phyloP scores from a whole-genome alignment of 2,797 vertebrate species.

The Melanotaenia maccullochi region DNA sequence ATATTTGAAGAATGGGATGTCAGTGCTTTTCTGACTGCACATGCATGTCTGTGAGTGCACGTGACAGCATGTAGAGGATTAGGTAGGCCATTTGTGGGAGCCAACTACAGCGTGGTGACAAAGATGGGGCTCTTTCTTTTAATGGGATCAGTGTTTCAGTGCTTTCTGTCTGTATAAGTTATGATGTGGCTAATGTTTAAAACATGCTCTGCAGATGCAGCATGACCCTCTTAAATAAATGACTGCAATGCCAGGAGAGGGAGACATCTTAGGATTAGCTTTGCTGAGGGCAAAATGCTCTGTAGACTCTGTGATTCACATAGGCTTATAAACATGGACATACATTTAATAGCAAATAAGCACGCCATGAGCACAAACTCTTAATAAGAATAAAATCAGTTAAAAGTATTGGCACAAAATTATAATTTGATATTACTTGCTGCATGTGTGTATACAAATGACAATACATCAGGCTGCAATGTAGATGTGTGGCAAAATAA shows the following conservation, averaged over 20 bases:
- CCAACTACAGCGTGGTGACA: slow-evolving; percentile 13
- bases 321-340: slow-evolving; percentile 24
- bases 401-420: background rate
- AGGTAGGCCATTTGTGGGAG: slow-evolving; percentile 42
- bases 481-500: slow-evolving; percentile 48
- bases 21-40: slow-evolving; percentile 7
- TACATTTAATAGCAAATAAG: slow-evolving; percentile 3
- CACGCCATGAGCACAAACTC: background rate
- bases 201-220: slow-evolving; percentile 72
- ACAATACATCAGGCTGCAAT: background rate
- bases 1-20: slow-evolving; percentile 10
- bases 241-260: slow-evolving; percentile 56
- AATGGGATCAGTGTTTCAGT: slow-evolving; percentile 65
- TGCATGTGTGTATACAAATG: background rate
- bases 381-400: slow-evolving; percentile 14
- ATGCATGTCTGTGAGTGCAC: background rate
- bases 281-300: slow-evolving; percentile 45
- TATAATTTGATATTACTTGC: background rate
- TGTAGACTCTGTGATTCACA: slow-evolving; percentile 43
- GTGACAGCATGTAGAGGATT: slow-evolving; percentile 24
- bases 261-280: slow-evolving; percentile 62
- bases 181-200: slow-evolving; percentile 75
- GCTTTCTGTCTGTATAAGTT: slow-evolving; percentile 58
- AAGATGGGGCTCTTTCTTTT: slow-evolving; percentile 40
- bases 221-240: slow-evolving; percentile 75